Conservation (phyloP, 1,140 invertebrate species). For the Drosophila elegans region DNA sequence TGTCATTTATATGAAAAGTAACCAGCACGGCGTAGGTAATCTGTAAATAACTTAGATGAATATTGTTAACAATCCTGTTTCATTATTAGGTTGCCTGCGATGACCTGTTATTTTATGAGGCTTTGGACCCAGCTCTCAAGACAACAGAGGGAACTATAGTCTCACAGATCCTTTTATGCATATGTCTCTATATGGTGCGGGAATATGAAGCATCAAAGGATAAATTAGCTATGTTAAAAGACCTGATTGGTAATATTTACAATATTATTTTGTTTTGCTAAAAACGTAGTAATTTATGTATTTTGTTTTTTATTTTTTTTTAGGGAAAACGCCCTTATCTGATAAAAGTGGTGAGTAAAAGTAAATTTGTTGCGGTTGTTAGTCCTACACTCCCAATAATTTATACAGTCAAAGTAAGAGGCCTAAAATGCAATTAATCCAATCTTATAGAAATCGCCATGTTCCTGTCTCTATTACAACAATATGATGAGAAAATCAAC, state of each 20-base stretch:
- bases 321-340: not conserved
- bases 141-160: conserved; percentile 21
- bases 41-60: not conserved
- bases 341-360: conserved; percentile 13
- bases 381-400: too few relatives aligned
- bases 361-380: not conserved
- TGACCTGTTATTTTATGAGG: conserved; percentile 40
- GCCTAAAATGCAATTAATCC: not conserved
- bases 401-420: too few relatives aligned
- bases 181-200: conserved; percentile 26
- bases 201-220: conserved; percentile 22
- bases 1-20: conserved; percentile 16
- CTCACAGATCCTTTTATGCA: conserved; percentile 29
- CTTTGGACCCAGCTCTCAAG: conserved; percentile 12
- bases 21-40: conserved; percentile 28
- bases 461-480: conserved; percentile 15
- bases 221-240: conserved; percentile 11
- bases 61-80: not conserved
- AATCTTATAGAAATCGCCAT: conserved; percentile 11
- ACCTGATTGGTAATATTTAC: conserved; percentile 13
- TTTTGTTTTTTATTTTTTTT: not conserved
- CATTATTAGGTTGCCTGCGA: conserved; percentile 25
- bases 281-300: not conserved
- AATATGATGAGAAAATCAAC: conserved; percentile 33
- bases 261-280: not conserved